Base-by-base conservation (phyloP, 2,888 invertebrate genomes). In the Coecobrya sp. region DNA sequence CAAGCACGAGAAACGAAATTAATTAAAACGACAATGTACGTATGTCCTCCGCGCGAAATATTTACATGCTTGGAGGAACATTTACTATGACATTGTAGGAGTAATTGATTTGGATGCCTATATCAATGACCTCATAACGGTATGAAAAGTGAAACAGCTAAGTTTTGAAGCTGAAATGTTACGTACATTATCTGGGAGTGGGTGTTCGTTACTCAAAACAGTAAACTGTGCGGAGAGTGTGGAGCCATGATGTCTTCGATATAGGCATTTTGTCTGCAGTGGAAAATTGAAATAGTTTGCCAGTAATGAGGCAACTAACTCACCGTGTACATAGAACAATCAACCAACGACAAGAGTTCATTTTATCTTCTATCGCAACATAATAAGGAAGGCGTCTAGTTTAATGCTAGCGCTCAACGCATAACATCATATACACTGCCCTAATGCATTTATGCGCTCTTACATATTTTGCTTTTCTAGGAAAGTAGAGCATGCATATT, bases 231-330 rank as follows among this genome's bases (percentile, higher is more conserved):
- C n/a, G n/a, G n/a, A n/a, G 36, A 36, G 36, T 7, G 3, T 4
- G 36, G 49, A 76, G 76, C 25, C 76, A 76, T 13, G 11, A 22
- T 22, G 25, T 3, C 45, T 76, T 10, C 42, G 19, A 1, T 49
- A 30, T 76, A 76, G 76, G 76, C 49, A 76, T 76, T 76, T 76
- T 49, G 45, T 70, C 76, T 49, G 76, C 49, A 76, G 22, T 49
- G 49, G 49, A 49, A 49, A 76, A 76, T 76, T 76, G 76, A 76
- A 76, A 76, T 49, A 49, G 76, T 76, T 49, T 76, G 13, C 19
- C 27, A 49, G 49, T 49, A 76, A 76, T 76, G 76, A 76, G 45
- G 25, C 76, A 76, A 76, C 76, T n/a, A 49, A 45, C 49, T 49
- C n/a, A 22, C 76, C 42, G 22, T 55, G 19, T n/a, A 49, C 10